A percentile compares a stretch with the other conserved stretches of the same genome.
Conservation (phyloP, 2,888 invertebrate species). For the Empis stercorea region DNA sequence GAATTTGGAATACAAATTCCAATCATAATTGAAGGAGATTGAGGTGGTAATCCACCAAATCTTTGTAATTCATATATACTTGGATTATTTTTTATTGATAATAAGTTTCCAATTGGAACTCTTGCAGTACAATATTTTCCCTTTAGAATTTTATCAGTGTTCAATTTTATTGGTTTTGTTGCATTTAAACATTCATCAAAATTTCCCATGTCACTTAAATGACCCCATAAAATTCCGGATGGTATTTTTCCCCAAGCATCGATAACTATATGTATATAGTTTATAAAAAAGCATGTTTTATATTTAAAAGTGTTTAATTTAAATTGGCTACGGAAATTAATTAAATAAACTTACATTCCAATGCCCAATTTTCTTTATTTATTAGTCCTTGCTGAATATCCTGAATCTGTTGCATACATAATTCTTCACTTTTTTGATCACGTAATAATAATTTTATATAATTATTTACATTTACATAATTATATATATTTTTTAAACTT, state of each 20-base stretch:
- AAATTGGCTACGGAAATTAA: no score
- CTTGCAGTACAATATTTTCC: conserved; percentile 22
- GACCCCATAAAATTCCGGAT: conserved; percentile 34
- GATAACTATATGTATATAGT: conserved; percentile 25
- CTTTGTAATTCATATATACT: neutral
- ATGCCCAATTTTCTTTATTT: neutral
- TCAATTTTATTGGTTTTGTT: conserved; percentile 14
- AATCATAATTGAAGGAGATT: neutral
- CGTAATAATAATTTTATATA: no score
- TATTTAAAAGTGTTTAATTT: no score
- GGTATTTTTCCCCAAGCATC: conserved; percentile 38
- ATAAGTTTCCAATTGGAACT: neutral
- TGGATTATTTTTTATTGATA: neutral
- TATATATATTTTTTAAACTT: neutral
- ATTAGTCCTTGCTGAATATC: neutral
- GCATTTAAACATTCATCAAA: conserved; percentile 37
- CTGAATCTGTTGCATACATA: neutral
- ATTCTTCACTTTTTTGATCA: neutral
- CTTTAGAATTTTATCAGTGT: conserved; percentile 14
- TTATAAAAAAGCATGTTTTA: no score
- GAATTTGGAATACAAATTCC: conserved; percentile 5
- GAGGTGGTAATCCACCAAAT: neutral
- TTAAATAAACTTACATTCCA: neutral
- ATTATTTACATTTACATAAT: neutral
- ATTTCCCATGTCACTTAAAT: conserved; percentile 34